phyloP scores from a whole-genome alignment of 2,797 vertebrate genomes.

The Trachops cirrhosus region DNA sequence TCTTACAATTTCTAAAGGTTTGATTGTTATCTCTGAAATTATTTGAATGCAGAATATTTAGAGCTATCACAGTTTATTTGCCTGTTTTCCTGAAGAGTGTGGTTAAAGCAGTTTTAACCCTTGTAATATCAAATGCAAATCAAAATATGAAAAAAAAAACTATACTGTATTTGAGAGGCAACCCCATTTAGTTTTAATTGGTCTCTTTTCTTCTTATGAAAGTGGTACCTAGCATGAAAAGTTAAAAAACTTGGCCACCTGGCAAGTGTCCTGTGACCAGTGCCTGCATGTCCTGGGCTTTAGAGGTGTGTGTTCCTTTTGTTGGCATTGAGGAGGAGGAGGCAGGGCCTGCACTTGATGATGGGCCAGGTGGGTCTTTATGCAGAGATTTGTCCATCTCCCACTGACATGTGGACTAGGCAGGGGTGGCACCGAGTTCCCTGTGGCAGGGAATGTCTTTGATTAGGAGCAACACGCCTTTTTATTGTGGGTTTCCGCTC shows the following conservation, averaged over 20 bases:
- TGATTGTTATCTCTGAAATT: neutral
- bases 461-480: neutral
- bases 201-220: neutral
- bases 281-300: neutral
- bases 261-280: neutral
- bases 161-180: neutral
- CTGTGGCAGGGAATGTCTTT: neutral
- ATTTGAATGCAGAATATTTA: neutral
- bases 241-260: neutral
- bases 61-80: neutral
- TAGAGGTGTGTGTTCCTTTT: neutral
- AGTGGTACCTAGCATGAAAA: neutral
- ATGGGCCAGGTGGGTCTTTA: fast-evolving
- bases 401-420: neutral
- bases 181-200: neutral
- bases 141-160: neutral
- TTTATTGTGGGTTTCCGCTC: neutral
- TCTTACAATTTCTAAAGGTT: neutral
- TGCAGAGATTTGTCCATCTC: neutral
- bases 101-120: neutral
- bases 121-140: neutral
- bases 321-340: too few species aligned
- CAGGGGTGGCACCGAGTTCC: neutral
- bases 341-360: fast-evolving
- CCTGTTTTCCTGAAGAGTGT: neutral